phyloP scores from a whole-genome alignment of 1,140 invertebrate genomes.

The Pseudomyrmex pallidus region DNA sequence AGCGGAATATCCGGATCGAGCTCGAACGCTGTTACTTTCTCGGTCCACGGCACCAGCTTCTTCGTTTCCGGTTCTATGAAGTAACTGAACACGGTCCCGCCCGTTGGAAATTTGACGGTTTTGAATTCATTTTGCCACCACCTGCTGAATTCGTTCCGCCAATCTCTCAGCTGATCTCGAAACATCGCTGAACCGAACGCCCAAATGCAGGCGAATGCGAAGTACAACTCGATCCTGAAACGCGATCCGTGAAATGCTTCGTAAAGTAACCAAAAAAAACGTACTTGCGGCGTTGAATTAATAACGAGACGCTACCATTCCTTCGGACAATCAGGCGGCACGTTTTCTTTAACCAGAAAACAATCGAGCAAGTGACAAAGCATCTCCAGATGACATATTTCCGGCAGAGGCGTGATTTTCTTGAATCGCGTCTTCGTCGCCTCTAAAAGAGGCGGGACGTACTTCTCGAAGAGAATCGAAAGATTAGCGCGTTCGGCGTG shows the following conservation, averaged over 20 bases:
- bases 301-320: constrained; percentile 87
- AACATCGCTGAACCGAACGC: constrained; percentile 96
- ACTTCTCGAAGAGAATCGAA: constrained; percentile 96
- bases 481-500: constrained; percentile 92
- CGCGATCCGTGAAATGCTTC: not conserved
- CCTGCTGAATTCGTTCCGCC: constrained; percentile 96
- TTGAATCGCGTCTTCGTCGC: constrained; percentile 92
- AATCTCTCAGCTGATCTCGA: constrained; percentile 95
- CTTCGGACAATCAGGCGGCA: constrained; percentile 94
- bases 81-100: constrained; percentile 95
- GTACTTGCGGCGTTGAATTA: not conserved
- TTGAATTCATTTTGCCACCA: constrained; percentile 97
- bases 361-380: constrained; percentile 95
- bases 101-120: constrained; percentile 93
- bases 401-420: constrained; percentile 95
- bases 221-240: constrained; percentile 94
- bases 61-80: constrained; percentile 94
- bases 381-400: constrained; percentile 96
- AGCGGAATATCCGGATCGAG: constrained; percentile 94
- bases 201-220: constrained; percentile 96
- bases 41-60: constrained; percentile 94
- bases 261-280: not conserved
- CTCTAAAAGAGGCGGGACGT: constrained; percentile 95
- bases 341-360: constrained; percentile 91
- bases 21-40: constrained; percentile 91